Evolutionary conservation across 2,113 vertebrate species (phyloP).

Genomic region (Porphyrio hochstetteri): DNA sequence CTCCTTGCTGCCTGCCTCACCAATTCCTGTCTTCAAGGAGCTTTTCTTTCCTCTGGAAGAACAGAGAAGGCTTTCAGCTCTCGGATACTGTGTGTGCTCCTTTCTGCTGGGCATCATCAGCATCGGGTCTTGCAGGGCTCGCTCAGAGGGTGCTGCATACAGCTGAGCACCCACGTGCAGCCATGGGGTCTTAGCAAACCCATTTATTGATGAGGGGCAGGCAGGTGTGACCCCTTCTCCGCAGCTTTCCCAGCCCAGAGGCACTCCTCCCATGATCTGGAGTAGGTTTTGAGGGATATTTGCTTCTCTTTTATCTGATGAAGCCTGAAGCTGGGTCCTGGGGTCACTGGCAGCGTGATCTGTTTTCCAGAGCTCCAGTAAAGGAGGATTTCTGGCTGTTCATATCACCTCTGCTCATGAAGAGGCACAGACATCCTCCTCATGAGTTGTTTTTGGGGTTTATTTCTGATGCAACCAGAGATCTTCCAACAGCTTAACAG

Average conservation of each 20-base stretch:
- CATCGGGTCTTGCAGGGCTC: too few species aligned
- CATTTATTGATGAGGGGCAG: neutral
- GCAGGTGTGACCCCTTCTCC: neutral
- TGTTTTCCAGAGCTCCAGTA: neutral
- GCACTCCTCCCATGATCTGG: too few species aligned
- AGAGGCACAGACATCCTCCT: neutral
- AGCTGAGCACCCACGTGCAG: accelerated
- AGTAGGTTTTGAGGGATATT: neutral
- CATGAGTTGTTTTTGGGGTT: too few species aligned
- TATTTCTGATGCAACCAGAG: neutral
- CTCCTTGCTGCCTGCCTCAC: accelerated
- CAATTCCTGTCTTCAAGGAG: neutral
- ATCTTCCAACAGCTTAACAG: neutral
- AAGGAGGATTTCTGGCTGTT: neutral
- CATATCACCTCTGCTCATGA: neutral
- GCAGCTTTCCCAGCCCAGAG: neutral
- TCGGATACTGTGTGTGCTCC: neutral
- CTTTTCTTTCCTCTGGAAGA: neutral
- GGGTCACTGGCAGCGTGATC: neutral
- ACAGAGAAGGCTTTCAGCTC: neutral
- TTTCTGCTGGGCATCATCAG: neutral
- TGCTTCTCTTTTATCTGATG: neutral
- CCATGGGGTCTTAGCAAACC: neutral
- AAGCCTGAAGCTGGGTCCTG: neutral
- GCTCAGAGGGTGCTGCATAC: neutral